These are phyloP conservation scores for Menidia menidia DNA, from an alignment of 2,797 vertebrate species.

Conservation along the genomic window DNA sequence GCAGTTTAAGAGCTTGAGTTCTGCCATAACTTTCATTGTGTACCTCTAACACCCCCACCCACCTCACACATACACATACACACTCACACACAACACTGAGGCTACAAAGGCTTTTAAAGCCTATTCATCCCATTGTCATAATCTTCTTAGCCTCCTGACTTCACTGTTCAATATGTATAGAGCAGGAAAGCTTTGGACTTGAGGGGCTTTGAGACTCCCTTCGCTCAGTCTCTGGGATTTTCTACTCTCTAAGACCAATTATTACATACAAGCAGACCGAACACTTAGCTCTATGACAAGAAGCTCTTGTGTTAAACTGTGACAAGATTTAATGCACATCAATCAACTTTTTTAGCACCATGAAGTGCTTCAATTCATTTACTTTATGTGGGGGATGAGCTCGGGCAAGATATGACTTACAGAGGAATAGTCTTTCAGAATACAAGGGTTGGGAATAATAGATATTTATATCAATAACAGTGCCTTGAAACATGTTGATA, in stretches of 20 bases:
- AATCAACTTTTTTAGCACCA: slow-evolving; percentile 14
- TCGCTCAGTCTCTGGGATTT: slow-evolving; percentile 62
- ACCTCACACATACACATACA: background rate
- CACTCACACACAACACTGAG: slow-evolving; percentile 13
- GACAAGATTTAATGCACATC: slow-evolving; percentile 16
- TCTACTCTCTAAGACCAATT: slow-evolving; percentile 65
- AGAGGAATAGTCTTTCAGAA: background rate
- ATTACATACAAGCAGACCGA: slow-evolving; percentile 47
- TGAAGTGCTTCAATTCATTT: slow-evolving; percentile 28
- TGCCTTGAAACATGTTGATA: background rate
- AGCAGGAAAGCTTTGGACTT: slow-evolving; percentile 71
- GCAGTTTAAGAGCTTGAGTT: slow-evolving; percentile 68
- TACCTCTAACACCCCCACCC: slow-evolving; percentile 41
- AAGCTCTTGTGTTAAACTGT: slow-evolving; percentile 24
- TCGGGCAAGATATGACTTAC: background rate
- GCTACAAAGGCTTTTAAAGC: slow-evolving; percentile 79
- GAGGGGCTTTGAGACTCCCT: slow-evolving; percentile 68
- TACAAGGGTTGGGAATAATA: background rate
- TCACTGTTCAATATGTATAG: slow-evolving; percentile 76
- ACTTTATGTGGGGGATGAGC: slow-evolving; percentile 1
- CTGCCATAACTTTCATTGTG: slow-evolving; percentile 66
- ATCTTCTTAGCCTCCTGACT: slow-evolving; percentile 82
- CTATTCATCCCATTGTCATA: slow-evolving; percentile 85
- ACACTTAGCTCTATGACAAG: slow-evolving; percentile 30
- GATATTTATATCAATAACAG: background rate